Conservation (phyloP, 2,888 invertebrate genomes). For the Lasius platythorax region DNA sequence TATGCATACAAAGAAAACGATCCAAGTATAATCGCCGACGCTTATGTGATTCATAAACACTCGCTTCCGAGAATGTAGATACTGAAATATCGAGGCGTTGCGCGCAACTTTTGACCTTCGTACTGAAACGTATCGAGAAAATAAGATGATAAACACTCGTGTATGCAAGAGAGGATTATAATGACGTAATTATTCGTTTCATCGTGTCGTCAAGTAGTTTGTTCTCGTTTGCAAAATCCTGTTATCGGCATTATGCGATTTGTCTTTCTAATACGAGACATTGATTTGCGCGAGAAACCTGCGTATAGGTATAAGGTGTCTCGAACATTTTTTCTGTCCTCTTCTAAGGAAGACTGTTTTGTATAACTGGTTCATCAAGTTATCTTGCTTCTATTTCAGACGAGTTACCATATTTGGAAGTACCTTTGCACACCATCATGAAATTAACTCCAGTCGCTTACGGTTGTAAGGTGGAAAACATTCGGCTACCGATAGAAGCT, state of each 20-base stretch:
- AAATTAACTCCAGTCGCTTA: constrained; percentile 99
- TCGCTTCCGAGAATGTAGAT: constrained; percentile 15
- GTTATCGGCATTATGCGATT: neutral
- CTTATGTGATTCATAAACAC: neutral
- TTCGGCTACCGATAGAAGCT: constrained; percentile 95
- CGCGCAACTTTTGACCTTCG: constrained; percentile 48
- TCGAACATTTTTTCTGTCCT: neutral
- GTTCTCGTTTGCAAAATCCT: constrained; percentile 29
- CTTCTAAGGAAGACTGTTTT: neutral
- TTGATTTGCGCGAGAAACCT: neutral
- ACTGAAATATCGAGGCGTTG: constrained; percentile 18
- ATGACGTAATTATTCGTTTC: constrained; percentile 29
- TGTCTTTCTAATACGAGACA: neutral
- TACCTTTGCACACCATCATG: constrained; percentile 97
- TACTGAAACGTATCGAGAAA: constrained; percentile 54
- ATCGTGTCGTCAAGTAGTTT: neutral
- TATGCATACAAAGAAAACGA: neutral
- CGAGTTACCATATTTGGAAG: constrained; percentile 95
- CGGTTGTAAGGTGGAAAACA: constrained; percentile 98
- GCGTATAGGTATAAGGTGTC: neutral
- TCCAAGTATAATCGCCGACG: neutral
- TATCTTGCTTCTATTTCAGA: constrained; percentile 86
- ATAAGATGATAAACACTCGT: constrained; percentile 14
- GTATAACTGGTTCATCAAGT: neutral
- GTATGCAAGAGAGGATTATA: constrained; percentile 29